Percentiles rank a stretch among this genome's conserved stretches.
These are phyloP conservation scores for Dipus sagitta DNA, from an alignment of 2,797 vertebrate genomes.

Conservation along the genomic window DNA sequence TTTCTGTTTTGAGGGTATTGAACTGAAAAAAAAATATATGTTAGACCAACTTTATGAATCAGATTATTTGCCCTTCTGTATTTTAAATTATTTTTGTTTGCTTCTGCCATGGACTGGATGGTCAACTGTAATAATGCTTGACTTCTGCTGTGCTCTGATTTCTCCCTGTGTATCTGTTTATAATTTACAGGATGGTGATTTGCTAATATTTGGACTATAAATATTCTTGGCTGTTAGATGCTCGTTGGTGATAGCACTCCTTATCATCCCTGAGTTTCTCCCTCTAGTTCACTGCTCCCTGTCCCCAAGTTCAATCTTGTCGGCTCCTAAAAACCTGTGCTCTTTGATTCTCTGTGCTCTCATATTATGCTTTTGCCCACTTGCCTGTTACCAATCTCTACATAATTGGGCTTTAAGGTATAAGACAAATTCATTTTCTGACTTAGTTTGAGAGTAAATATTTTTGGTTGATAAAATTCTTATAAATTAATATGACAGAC, in stretches of 20 bases:
- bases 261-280: background rate
- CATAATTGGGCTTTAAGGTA: conserved; percentile 54
- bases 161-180: background rate
- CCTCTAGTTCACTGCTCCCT: background rate
- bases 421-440: conserved; percentile 61
- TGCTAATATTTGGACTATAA: background rate
- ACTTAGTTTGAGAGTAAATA: conserved; percentile 57
- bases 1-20: conserved; percentile 21
- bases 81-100: conserved; percentile 33
- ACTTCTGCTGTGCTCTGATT: background rate
- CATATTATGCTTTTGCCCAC: background rate
- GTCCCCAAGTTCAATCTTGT: background rate
- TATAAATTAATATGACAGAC: conserved; percentile 67
- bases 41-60: conserved; percentile 20
- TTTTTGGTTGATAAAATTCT: conserved; percentile 66
- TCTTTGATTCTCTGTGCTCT: conserved; percentile 4
- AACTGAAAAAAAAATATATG: background rate
- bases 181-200: background rate
- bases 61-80: conserved; percentile 2
- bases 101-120: background rate
- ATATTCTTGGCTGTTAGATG: background rate
- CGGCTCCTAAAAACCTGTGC: background rate
- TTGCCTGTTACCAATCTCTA: background rate
- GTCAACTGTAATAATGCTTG: background rate
- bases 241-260: background rate